A percentile compares a stretch with the other conserved stretches of the same genome.
phyloP scores from a whole-genome alignment of 2,888 invertebrate species.

The Aelia acuminata region DNA sequence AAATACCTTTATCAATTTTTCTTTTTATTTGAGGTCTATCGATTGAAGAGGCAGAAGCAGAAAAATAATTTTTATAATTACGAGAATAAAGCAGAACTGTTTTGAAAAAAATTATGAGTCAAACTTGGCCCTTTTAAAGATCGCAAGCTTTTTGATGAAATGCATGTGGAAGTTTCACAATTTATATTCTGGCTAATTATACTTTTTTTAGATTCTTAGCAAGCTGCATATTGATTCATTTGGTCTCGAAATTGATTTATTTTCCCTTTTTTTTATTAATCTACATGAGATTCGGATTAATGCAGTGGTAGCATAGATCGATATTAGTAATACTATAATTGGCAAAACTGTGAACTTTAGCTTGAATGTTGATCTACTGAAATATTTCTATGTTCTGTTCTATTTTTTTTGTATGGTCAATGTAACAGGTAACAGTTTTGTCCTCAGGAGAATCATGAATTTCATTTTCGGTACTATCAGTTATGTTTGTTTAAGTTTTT shows the following conservation, averaged over 20 bases:
- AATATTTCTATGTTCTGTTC: neutral
- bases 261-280: neutral
- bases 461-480: neutral
- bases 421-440: neutral
- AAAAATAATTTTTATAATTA: neutral
- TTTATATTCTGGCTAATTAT: constrained; percentile 15
- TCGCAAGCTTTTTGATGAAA: neutral
- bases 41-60: neutral
- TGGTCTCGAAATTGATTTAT: neutral
- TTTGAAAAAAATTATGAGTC: neutral
- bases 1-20: no score
- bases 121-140: neutral
- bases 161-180: neutral
- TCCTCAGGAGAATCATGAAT: neutral
- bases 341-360: neutral
- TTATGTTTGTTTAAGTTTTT: constrained; percentile 1
- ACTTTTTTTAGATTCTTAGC: constrained; percentile 6
- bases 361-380: neutral
- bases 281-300: neutral
- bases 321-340: neutral
- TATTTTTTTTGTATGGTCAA: neutral
- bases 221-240: neutral
- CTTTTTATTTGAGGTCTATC: neutral
- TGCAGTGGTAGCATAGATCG: neutral
- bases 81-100: neutral